Base-by-base conservation (phyloP, 37 sponge, comb jelly and placozoan species). In the Hormiphora californensis region DNA sequence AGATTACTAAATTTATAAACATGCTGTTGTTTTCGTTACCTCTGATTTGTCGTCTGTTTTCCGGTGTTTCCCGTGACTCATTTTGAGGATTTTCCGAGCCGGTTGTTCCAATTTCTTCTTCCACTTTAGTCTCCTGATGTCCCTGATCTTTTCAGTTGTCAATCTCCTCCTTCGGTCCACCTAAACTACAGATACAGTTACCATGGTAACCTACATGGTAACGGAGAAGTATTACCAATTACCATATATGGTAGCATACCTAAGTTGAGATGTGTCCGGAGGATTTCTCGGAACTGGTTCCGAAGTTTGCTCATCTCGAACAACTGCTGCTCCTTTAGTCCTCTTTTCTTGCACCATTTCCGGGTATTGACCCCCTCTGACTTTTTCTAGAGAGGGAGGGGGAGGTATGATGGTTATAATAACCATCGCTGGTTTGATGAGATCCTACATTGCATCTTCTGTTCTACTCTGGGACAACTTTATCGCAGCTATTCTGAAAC, bases 251-350 rank as follows among this genome's bases (percentile, higher is more conserved):
- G n/a, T n/a, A n/a, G n/a, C n/a, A n/a, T 36, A 73, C 81, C 81
- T 9, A 73, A 28, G 38, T 73, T 73, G 46, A 73, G 81, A 19
- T 86, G 86, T 38, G 53, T 55, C 0, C 85, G 89, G 0, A 95
- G 90, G 34, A 95, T 92, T 37, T 93, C 89, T 65, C 89, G 87
- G 54, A 95, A 95, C 88, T 95, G 96, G 33, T 90, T 53, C 40
- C 90, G 55, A 32, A 95, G 89, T 88, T 95, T 95, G n/a, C 91
- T 86, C 89, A 95, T 95, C 85, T 95, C 96, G 63, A 92, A 95
- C 19, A 95, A 88, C 43, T 94, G 87, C 73, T 95, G 96, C 81
- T 95, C 90, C 59, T 95, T 94, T 22, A 95, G 54, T 0, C 94
- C 94, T 38, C 92, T 32, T 11, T 88, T 44, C 65, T 68, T 88